Evolutionary conservation across 2,888 invertebrate genomes (phyloP).

Genomic region (Anorthoa munda): DNA sequence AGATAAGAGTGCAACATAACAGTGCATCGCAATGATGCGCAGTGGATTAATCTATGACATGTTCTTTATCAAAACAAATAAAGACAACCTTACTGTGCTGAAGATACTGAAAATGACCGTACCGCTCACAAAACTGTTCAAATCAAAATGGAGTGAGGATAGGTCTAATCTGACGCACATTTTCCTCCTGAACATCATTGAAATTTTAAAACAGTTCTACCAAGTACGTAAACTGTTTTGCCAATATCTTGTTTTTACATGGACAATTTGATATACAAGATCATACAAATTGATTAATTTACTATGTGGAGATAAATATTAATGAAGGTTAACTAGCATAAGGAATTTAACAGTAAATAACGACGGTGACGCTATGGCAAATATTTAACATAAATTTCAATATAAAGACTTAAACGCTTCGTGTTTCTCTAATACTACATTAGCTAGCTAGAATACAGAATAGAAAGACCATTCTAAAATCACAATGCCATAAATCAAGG

Average conservation of each 20-base stretch:
- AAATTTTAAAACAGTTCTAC: slow-evolving; percentile 13
- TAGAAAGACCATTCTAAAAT: slow-evolving; percentile 49
- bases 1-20: slow-evolving; percentile 23
- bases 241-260: slow-evolving; percentile 18
- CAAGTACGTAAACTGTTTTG: slow-evolving; percentile 1
- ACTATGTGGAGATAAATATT: slow-evolving; percentile 48
- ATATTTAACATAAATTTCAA: slow-evolving; percentile 19
- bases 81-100: neutral
- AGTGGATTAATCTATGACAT: slow-evolving; percentile 44
- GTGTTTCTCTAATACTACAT: slow-evolving; percentile 16
- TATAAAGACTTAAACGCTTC: slow-evolving; percentile 17
- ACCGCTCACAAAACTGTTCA: slow-evolving; percentile 2
- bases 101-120: slow-evolving; percentile 15
- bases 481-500: slow-evolving; percentile 67
- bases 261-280: slow-evolving; percentile 27
- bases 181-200: slow-evolving; percentile 13
- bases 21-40: slow-evolving; percentile 23
- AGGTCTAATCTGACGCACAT: slow-evolving; percentile 24
- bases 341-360: slow-evolving; percentile 60
- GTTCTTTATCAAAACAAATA: slow-evolving; percentile 24
- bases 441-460: slow-evolving; percentile 27
- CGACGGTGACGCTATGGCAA: slow-evolving; percentile 47
- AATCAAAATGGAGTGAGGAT: slow-evolving; percentile 50
- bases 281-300: slow-evolving; percentile 39
- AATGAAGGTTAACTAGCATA: slow-evolving; percentile 64